These are phyloP conservation scores for Nebria ingens DNA, from an alignment of 1,140 invertebrate species.

Conservation along the genomic window DNA sequence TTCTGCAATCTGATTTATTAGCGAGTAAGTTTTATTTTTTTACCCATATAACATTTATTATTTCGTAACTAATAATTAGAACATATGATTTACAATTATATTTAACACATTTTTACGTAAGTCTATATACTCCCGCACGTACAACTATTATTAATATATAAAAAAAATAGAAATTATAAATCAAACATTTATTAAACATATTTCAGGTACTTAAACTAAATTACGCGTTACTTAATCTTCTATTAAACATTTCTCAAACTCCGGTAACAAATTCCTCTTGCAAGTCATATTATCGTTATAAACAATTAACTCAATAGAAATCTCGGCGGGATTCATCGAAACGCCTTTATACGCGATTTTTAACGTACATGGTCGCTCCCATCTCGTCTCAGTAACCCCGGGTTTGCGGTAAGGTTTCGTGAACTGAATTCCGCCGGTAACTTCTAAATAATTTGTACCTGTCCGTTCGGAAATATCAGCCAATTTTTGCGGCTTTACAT, in stretches of 20 bases:
- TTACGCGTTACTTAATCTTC: neutral
- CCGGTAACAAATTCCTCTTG: constrained; percentile 41
- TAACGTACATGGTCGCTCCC: constrained; percentile 44
- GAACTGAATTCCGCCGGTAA: neutral
- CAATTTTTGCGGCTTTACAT: neutral
- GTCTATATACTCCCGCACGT: no score
- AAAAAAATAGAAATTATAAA: no score
- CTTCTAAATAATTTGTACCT: neutral
- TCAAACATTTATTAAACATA: no score
- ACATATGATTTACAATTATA: no score
- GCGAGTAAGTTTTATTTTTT: neutral
- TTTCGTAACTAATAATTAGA: no score
- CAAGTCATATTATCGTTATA: constrained; percentile 47
- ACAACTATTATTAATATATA: no score
- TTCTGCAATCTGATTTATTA: no score
- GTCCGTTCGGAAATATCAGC: neutral
- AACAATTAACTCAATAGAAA: constrained; percentile 41
- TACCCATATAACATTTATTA: no score
- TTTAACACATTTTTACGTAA: no score
- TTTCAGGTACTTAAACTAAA: no score
- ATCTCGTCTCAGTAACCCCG: constrained; percentile 35
- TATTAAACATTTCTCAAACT: constrained; percentile 28
- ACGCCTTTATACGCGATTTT: constrained; percentile 42
- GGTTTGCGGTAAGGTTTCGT: neutral
- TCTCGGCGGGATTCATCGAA: constrained; percentile 38